Percentiles rank a stretch among this genome's conserved stretches.
Conservation (phyloP, 2,113 vertebrate species). For the Sarotherodon lohbergeri region DNA sequence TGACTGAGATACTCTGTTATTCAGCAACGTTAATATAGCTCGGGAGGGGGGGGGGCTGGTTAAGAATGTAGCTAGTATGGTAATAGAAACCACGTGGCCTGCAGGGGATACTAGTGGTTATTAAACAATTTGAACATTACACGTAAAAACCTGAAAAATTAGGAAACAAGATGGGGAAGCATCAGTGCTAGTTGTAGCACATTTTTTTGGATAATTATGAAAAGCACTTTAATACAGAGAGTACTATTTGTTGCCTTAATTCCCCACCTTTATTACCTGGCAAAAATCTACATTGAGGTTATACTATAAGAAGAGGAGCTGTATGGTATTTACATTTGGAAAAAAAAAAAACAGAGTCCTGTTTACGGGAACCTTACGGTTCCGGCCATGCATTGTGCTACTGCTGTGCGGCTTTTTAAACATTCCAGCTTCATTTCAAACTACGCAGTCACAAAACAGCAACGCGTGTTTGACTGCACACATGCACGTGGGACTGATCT, state of each 20-base stretch:
- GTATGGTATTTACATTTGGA: slow-evolving; percentile 67
- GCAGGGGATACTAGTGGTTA: neutral
- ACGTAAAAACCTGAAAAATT: slow-evolving; percentile 2
- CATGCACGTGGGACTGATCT: slow-evolving; percentile 40
- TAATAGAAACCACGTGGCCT: neutral
- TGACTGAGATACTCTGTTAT: neutral
- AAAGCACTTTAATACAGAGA: slow-evolving; percentile 60
- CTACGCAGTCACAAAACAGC: slow-evolving; percentile 9
- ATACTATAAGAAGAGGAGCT: slow-evolving; percentile 66
- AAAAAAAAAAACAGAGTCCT: slow-evolving; percentile 32
- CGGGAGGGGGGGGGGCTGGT: neutral
- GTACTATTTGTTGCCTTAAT: slow-evolving; percentile 39
- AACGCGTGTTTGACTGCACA: slow-evolving; percentile 14
- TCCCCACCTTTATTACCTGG: slow-evolving; percentile 39
- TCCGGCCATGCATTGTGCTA: slow-evolving; percentile 60
- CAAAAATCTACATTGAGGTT: slow-evolving; percentile 62
- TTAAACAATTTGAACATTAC: neutral
- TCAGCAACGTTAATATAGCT: neutral
- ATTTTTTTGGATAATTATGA: slow-evolving; percentile 38
- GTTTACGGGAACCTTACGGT: slow-evolving; percentile 42
- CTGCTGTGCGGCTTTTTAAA: slow-evolving; percentile 41
- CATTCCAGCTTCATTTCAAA: slow-evolving; percentile 47
- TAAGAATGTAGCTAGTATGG: neutral
- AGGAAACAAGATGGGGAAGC: neutral
- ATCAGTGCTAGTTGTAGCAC: slow-evolving; percentile 7